A percentile compares a stretch with the other conserved stretches of the same genome.
Evolutionary conservation across 1,140 invertebrate genomes (phyloP).

Genomic region (Lysiphlebus fabarum): DNA sequence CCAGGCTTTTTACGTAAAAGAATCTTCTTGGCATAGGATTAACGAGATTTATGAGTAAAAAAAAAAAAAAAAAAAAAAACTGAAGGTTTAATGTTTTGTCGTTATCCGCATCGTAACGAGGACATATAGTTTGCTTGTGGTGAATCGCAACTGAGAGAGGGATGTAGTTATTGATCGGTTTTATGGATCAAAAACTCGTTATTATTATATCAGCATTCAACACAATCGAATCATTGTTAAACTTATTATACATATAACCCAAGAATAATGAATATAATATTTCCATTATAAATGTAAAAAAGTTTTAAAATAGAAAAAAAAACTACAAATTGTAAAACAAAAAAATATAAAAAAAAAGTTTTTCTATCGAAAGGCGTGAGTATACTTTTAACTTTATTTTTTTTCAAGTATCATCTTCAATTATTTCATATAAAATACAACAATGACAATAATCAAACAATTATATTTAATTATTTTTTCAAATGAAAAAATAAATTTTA

Average conservation of each 20-base stretch:
- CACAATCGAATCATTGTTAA: too few species aligned
- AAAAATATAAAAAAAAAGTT: neutral
- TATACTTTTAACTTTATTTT: too few species aligned
- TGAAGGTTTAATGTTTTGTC: conserved; percentile 4
- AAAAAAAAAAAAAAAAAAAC: too few species aligned
- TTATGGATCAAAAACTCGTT: neutral
- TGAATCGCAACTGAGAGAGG: too few species aligned
- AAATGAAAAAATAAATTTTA: too few species aligned
- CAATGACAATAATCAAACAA: too few species aligned
- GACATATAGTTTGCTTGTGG: conserved; percentile 15
- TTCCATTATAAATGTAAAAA: neutral
- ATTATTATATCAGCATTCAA: neutral
- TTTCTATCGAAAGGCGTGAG: neutral
- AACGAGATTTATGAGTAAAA: conserved; percentile 25
- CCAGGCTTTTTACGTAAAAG: conserved; percentile 7
- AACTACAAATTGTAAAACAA: neutral
- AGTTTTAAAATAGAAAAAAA: neutral
- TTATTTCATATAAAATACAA: too few species aligned
- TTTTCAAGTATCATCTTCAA: too few species aligned
- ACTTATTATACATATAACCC: too few species aligned
- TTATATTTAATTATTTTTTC: too few species aligned
- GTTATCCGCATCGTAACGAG: conserved; percentile 24
- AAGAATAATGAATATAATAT: too few species aligned
- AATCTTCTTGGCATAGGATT: conserved; percentile 22
- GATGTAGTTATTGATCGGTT: neutral